Evolutionary conservation across 37 sponge, comb jelly and placozoan species (phyloP).

Genomic region (Halichondria panicea): DNA sequence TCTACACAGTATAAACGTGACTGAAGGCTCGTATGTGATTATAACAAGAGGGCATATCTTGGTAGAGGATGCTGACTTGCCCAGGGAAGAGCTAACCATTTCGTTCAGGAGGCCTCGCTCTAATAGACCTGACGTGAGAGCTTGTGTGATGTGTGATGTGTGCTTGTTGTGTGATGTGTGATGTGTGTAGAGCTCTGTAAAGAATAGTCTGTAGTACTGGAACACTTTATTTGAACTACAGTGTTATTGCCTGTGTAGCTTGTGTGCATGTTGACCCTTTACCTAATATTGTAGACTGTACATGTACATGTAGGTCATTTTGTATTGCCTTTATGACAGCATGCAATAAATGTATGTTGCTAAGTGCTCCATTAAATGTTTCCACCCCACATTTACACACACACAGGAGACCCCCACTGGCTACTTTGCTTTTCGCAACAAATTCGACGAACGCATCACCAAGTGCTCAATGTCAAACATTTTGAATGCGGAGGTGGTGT

Average conservation of each 20-base stretch:
- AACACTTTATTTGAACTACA: no score
- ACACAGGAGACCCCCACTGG: conserved; percentile 7
- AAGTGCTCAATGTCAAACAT: conserved; percentile 20
- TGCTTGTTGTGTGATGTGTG: no score
- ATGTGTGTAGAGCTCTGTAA: no score
- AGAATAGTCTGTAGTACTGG: no score
- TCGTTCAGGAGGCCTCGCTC: not conserved
- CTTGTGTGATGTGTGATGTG: no score
- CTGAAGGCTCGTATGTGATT: conserved; percentile 38
- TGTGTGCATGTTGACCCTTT: no score
- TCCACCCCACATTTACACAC: not conserved
- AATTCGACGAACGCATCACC: not conserved
- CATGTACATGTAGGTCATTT: no score
- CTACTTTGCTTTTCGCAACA: conserved; percentile 10
- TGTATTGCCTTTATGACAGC: no score
- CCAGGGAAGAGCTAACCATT: conserved; percentile 18
- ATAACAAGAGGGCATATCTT: conserved; percentile 22
- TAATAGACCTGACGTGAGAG: not conserved
- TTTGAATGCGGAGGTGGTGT: not conserved
- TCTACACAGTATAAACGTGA: not conserved
- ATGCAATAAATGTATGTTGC: no score
- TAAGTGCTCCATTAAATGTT: not conserved
- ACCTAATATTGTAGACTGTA: no score
- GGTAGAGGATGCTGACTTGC: conserved; percentile 33
- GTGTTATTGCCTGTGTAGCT: no score